Percentiles rank a stretch among this genome's conserved stretches.
Evolutionary conservation across 2,113 vertebrate genomes (phyloP).

Genomic region (Kryptolebias marmoratus): DNA sequence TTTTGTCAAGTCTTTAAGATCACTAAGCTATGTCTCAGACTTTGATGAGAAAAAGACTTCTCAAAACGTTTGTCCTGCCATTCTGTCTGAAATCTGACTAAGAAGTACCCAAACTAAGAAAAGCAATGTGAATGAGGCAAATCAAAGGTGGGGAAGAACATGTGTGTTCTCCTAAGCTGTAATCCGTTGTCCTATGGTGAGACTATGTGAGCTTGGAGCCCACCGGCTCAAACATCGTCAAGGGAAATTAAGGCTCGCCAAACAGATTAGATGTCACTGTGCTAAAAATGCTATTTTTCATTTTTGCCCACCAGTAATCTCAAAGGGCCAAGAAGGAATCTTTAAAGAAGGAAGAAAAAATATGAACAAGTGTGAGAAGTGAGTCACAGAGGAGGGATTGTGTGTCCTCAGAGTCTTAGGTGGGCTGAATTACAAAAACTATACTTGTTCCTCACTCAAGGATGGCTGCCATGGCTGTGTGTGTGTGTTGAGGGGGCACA

Average conservation of each 20-base stretch:
- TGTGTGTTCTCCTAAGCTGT: conserved; percentile 28
- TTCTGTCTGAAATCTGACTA: not conserved
- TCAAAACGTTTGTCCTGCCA: not conserved
- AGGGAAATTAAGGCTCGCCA: conserved; percentile 84
- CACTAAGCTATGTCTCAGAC: not conserved
- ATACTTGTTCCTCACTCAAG: conserved; percentile 42
- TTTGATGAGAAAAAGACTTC: not conserved
- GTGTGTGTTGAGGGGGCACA: conserved; percentile 16
- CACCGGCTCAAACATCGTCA: conserved; percentile 70
- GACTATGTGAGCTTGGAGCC: conserved; percentile 61
- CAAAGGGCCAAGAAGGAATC: conserved; percentile 63
- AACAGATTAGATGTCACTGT: conserved; percentile 83
- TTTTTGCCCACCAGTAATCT: conserved; percentile 77
- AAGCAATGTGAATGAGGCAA: not conserved
- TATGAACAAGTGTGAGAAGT: conserved; percentile 38
- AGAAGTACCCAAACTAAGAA: not conserved
- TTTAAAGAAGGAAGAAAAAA: conserved; percentile 62
- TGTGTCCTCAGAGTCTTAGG: conserved; percentile 68
- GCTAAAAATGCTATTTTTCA: conserved; percentile 82
- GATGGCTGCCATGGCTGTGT: conserved; percentile 51
- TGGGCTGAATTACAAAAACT: conserved; percentile 60
- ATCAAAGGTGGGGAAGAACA: conserved; percentile 28
- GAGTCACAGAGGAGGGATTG: conserved; percentile 41
- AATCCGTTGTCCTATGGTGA: conserved; percentile 53
- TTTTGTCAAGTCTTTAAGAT: not conserved